Evolutionary conservation across 2,888 invertebrate species (phyloP).

Genomic region (Salticus scenicus): DNA sequence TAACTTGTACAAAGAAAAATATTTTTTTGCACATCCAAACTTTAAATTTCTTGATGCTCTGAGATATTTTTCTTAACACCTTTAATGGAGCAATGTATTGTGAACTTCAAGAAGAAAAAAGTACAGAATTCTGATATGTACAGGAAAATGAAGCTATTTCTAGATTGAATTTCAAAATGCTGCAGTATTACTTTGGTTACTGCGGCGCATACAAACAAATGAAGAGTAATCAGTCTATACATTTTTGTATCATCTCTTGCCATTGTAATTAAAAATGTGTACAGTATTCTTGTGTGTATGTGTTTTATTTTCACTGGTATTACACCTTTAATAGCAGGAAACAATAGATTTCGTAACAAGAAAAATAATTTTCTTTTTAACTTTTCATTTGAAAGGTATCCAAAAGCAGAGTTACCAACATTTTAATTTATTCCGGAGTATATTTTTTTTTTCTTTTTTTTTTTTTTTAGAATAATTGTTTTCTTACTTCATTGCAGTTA

Average conservation of each 20-base stretch:
- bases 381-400: no score
- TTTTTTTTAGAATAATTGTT: no score
- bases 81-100: neutral
- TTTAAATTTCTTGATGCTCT: neutral
- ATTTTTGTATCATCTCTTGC: slow-evolving; percentile 66
- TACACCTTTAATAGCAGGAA: no score
- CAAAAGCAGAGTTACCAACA: no score
- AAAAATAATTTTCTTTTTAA: no score
- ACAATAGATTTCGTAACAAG: no score
- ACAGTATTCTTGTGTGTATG: slow-evolving; percentile 31
- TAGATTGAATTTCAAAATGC: slow-evolving; percentile 19
- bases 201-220: slow-evolving; percentile 49
- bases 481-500: no score
- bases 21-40: neutral
- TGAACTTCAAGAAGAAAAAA: neutral
- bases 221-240: slow-evolving; percentile 51
- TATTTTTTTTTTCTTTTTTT: no score
- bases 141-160: slow-evolving; percentile 35
- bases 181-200: slow-evolving; percentile 51
- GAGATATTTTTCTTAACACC: neutral
- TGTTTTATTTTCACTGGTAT: neutral
- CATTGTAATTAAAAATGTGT: slow-evolving; percentile 70
- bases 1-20: neutral
- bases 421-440: no score
- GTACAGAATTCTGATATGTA: slow-evolving; percentile 4